Percentiles rank a stretch among this genome's conserved stretches.
Evolutionary conservation across 2,113 vertebrate species (phyloP).

Genomic region (Struthidea cinerea): DNA sequence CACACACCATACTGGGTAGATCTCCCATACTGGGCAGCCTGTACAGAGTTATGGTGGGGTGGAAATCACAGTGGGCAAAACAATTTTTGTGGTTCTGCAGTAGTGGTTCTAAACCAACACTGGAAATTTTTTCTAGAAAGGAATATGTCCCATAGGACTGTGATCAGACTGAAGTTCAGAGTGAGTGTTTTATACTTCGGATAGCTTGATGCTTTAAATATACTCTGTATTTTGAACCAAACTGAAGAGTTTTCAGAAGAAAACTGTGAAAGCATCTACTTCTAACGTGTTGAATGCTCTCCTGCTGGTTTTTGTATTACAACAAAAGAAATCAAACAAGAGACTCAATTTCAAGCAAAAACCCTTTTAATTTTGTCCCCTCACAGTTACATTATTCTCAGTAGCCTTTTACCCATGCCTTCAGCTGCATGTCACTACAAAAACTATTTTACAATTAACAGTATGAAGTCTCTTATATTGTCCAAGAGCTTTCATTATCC

Average conservation of each 20-base stretch:
- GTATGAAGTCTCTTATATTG: background rate
- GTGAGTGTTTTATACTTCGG: background rate
- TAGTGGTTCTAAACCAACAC: background rate
- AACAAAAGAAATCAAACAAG: background rate
- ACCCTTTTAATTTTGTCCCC: background rate
- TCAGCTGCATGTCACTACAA: background rate
- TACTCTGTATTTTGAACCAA: background rate
- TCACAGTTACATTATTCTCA: constrained; percentile 3
- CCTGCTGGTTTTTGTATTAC: background rate
- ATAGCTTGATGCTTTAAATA: background rate
- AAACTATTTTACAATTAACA: background rate
- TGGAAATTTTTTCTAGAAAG: background rate
- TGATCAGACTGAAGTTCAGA: background rate
- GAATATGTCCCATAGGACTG: background rate
- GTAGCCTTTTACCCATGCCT: background rate
- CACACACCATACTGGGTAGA: background rate
- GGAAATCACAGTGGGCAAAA: background rate
- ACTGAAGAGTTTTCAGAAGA: background rate
- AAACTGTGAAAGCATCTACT: background rate
- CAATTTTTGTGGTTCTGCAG: background rate
- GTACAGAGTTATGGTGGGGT: background rate
- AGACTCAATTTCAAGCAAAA: background rate
- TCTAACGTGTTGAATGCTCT: background rate
- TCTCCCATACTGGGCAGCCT: background rate
- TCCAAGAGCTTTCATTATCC: background rate